These are phyloP conservation scores for Scolopax mira DNA, from an alignment of 2,113 vertebrate genomes.

Conservation along the genomic window DNA sequence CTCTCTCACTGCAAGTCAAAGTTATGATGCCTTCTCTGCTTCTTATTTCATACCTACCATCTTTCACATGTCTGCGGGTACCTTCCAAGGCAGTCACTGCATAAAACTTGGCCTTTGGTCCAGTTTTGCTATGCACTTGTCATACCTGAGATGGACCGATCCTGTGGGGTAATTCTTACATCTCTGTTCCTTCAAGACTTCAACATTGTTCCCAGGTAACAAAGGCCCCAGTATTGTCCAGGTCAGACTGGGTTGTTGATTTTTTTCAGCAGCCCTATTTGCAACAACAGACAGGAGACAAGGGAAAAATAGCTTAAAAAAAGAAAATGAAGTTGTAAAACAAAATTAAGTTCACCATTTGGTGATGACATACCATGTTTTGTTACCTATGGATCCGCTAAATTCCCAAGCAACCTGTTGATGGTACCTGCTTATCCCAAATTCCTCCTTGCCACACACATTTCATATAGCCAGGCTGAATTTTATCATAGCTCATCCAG, in stretches of 20 bases:
- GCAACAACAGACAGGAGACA: background rate
- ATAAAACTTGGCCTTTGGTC: background rate
- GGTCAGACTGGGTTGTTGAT: no score
- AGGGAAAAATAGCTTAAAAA: background rate
- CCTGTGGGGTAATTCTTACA: background rate
- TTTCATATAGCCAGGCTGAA: background rate
- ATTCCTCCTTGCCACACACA: background rate
- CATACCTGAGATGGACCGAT: background rate
- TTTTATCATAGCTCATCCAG: background rate
- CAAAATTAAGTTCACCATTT: background rate
- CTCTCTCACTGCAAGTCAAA: background rate
- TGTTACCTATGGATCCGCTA: background rate
- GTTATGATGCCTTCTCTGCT: background rate
- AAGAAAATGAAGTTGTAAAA: background rate
- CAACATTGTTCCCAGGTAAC: background rate
- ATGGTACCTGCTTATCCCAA: background rate
- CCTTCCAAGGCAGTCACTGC: background rate
- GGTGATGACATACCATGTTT: background rate
- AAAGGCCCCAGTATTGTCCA: background rate
- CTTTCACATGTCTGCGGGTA: background rate
- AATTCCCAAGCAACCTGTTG: background rate
- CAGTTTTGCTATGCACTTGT: background rate
- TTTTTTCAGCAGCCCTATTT: background rate
- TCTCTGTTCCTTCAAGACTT: background rate
- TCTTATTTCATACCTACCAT: background rate